Evolutionary conservation across 2,113 vertebrate species (phyloP), one percentile per base, ranked within the genome.

Genomic region (Cardinalis cardinalis): DNA sequence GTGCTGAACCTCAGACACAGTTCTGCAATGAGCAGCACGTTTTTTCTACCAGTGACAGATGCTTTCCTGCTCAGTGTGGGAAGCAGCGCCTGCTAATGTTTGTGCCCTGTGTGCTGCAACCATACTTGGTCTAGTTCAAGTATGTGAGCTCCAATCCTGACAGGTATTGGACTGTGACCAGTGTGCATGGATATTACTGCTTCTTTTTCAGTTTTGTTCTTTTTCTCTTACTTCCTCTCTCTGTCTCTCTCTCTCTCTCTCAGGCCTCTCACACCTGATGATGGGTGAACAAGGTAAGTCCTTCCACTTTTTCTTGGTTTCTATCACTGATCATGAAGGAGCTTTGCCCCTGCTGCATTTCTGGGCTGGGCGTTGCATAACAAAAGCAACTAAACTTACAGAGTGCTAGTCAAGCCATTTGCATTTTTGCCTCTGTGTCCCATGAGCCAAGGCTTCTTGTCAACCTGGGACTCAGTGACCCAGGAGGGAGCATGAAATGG

Each of bases 241-340:
- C 38, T 73, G 18, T 53, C 52, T 52, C 51, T 78, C 69, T 71
- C 29, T 84, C 36, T 60, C 28, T 76, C 65, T 94, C 59, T 95
- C 63, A 99, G 99, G 98, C 97, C 97, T 99, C 95, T 98, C 99
- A 92, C 99, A 99, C 96, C 98, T 99, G 97, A 99, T 98, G 98
- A 99, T 99, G 98, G 93, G 98, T 95, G 98, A 99, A 96, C 99
- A 99, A 99, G 99, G 99, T 99, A 99, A 97, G 98, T 97, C 90
- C 83, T 94, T 89, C 28, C 18, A 92, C 91, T 96, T 92, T 82
- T 69, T 74, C 88, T 91, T 80, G 61, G 66, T 92, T 95, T 74
- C 75, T 72, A 32, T 85, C 69, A 40, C 25, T 82, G 71, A 64
- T 59, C 38, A 41, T 83, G 65, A 69, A 87, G 87, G 19, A 89